Evolutionary conservation across 2,113 vertebrate genomes (phyloP).

Genomic region (Mola mola): DNA sequence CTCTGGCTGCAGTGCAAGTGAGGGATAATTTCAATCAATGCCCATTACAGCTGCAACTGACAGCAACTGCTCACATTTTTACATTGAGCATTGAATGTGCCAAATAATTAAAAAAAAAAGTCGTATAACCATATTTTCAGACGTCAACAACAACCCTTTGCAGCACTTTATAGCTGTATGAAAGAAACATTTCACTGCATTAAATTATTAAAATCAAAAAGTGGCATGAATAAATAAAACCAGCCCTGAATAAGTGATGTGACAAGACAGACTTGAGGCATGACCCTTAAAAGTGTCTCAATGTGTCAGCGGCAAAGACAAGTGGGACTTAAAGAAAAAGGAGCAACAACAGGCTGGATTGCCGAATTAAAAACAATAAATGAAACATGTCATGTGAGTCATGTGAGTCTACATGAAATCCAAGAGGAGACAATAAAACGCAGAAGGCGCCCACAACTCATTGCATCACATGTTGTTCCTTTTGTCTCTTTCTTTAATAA

Average conservation of each 20-base stretch:
- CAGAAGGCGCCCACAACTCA: conserved; percentile 36
- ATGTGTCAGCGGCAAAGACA: conserved; percentile 53
- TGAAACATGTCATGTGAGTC: no score
- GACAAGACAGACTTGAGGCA: conserved; percentile 72
- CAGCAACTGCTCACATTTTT: conserved; percentile 52
- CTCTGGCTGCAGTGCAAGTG: conserved; percentile 46
- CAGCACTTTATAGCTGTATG: conserved; percentile 68
- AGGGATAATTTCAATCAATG: conserved; percentile 68
- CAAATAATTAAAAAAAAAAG: conserved; percentile 25
- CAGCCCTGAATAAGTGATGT: conserved; percentile 76
- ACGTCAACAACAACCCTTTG: conserved; percentile 46
- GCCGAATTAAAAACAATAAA: conserved; percentile 23
- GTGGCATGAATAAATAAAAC: conserved; percentile 80
- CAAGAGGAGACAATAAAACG: conserved; percentile 47
- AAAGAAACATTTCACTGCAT: conserved; percentile 75
- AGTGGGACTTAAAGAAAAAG: conserved; percentile 34
- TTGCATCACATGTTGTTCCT: conserved; percentile 58
- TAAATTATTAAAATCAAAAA: conserved; percentile 80
- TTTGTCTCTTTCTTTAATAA: conserved; percentile 64
- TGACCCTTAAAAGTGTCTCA: conserved; percentile 75
- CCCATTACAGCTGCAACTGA: conserved; percentile 52
- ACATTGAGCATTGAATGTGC: conserved; percentile 28
- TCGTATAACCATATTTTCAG: conserved; percentile 46
- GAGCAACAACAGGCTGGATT: not conserved
- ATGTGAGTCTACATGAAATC: conserved; percentile 43